A percentile compares a stretch with the other conserved stretches of the same genome.
Evolutionary conservation across 1,140 invertebrate genomes (phyloP).

Genomic region (Solenopsis invicta): DNA sequence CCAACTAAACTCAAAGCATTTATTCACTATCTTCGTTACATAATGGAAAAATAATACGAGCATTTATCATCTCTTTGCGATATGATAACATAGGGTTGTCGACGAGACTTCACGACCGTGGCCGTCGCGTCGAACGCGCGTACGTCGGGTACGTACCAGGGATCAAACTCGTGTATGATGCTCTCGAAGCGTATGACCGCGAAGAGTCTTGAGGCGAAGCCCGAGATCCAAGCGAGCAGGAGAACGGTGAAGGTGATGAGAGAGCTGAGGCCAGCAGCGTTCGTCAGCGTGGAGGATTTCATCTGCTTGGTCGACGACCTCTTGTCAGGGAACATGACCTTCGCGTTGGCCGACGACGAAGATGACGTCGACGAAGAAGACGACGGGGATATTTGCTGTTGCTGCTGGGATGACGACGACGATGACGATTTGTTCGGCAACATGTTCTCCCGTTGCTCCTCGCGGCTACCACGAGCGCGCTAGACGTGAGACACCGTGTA

Average conservation of each 20-base stretch:
- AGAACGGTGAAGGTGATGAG: conserved; percentile 97
- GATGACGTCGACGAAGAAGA: background rate
- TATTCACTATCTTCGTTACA: background rate
- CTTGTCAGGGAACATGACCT: conserved; percentile 83
- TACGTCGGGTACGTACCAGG: conserved; percentile 93
- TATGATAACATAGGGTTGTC: background rate
- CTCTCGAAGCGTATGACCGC: conserved; percentile 99
- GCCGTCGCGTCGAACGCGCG: background rate
- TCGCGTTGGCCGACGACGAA: conserved; percentile 73
- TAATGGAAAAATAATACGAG: background rate
- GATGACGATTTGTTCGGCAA: conserved; percentile 78
- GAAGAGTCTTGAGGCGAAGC: conserved; percentile 98
- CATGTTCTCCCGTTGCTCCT: conserved; percentile 64
- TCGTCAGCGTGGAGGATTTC: conserved; percentile 88
- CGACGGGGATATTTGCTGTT: background rate
- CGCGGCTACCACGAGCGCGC: conserved; percentile 23
- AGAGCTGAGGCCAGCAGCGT: conserved; percentile 90
- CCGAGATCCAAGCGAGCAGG: conserved; percentile 97
- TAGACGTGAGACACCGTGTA: conserved; percentile 8
- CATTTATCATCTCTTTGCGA: background rate
- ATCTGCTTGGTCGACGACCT: conserved; percentile 83
- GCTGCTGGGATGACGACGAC: background rate
- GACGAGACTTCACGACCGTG: background rate
- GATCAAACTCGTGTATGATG: conserved; percentile 99
- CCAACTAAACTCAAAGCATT: background rate